Evolutionary conservation across 2,797 vertebrate species (phyloP).

Genomic region (Hyperoplus immaculatus): DNA sequence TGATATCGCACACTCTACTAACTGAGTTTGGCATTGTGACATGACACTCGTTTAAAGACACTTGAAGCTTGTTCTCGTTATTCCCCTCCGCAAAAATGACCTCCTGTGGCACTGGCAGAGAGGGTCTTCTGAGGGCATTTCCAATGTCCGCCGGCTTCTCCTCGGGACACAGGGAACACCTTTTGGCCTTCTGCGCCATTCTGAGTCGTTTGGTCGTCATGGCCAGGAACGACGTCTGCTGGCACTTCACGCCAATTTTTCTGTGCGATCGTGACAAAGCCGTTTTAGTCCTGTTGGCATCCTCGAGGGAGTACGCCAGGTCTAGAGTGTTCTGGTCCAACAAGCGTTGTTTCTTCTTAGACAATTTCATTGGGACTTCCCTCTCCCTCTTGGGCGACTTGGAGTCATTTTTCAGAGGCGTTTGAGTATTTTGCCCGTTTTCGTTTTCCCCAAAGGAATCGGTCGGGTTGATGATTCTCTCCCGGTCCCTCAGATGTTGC

Average conservation of each 20-base stretch:
- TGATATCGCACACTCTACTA: conserved; percentile 74
- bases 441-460: conserved; percentile 80
- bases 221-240: conserved; percentile 71
- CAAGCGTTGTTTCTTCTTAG: conserved; percentile 69
- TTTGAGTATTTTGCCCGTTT: conserved; percentile 60
- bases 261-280: conserved; percentile 56
- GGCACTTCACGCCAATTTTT: conserved; percentile 67
- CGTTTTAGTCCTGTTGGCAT: conserved; percentile 60
- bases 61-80: conserved; percentile 71
- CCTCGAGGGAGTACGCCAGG: conserved; percentile 73
- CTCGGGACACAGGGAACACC: conserved; percentile 59
- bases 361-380: conserved; percentile 51
- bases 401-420: conserved; percentile 30
- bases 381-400: conserved; percentile 61
- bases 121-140: conserved; percentile 47
- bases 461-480: conserved; percentile 84
- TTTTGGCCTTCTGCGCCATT: conserved; percentile 56
- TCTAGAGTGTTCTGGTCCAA: conserved; percentile 84
- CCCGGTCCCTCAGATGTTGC: conserved; percentile 89
- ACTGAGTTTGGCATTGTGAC: conserved; percentile 77
- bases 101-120: conserved; percentile 42
- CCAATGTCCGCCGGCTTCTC: conserved; percentile 60
- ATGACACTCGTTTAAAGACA: conserved; percentile 80
- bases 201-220: conserved; percentile 73
- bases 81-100: conserved; percentile 58